Evolutionary conservation across 2,113 vertebrate genomes (phyloP).

Genomic region (Laticauda laticaudata): DNA sequence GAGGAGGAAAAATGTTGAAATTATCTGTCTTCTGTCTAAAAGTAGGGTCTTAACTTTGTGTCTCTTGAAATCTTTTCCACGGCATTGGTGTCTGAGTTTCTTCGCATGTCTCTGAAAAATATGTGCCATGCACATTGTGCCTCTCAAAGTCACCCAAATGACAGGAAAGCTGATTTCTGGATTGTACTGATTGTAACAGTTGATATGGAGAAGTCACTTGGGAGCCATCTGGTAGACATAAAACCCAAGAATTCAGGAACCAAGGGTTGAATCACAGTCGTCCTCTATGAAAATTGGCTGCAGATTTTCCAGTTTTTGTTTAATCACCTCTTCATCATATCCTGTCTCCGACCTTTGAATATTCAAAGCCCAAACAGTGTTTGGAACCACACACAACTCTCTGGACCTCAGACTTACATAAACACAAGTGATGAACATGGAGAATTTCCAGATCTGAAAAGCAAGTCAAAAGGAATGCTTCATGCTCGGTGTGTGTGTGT

Average conservation of each 20-base stretch:
- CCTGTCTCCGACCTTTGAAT: conserved; percentile 30
- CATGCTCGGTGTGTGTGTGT: neutral
- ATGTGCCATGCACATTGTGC: neutral
- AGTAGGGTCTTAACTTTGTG: neutral
- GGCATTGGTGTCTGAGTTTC: too few relatives aligned
- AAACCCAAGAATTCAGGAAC: conserved; percentile 7
- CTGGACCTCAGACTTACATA: conserved; percentile 46
- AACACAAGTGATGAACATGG: conserved; percentile 38
- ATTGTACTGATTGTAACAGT: neutral
- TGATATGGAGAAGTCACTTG: conserved; percentile 27
- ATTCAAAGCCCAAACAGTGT: conserved; percentile 9
- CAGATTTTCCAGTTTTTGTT: conserved; percentile 49
- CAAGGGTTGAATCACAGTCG: conserved; percentile 34
- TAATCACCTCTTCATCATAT: conserved; percentile 36
- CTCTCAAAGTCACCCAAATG: neutral
- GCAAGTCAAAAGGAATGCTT: conserved; percentile 41
- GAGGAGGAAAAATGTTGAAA: neutral
- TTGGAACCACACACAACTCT: conserved; percentile 22
- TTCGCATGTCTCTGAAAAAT: neutral
- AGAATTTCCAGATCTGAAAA: conserved; percentile 35
- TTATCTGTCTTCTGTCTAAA: neutral
- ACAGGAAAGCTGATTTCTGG: neutral
- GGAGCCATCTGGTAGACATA: neutral
- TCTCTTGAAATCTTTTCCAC: neutral
- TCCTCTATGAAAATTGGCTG: conserved; percentile 40